Conservation (phyloP, 2,797 vertebrate genomes). For the Tolypeutes matacus region DNA sequence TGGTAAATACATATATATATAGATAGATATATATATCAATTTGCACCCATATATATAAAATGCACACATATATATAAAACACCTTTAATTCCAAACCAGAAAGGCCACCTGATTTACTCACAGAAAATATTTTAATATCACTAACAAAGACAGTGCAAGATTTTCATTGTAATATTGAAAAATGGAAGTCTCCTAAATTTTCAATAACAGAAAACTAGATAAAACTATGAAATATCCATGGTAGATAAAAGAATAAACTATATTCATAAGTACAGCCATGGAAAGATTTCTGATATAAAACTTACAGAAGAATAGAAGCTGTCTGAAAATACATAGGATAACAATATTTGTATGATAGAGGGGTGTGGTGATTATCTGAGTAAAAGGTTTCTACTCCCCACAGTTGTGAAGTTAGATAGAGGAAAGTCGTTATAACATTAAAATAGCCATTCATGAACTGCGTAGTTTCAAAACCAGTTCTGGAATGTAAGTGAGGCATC, state of each 20-base stretch:
- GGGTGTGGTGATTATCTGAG: neutral
- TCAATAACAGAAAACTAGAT: neutral
- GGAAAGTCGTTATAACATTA: neutral
- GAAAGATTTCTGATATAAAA: neutral
- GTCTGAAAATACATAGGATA: neutral
- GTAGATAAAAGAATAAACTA: neutral
- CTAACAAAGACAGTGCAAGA: neutral
- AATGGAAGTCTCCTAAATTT: neutral
- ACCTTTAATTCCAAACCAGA: neutral
- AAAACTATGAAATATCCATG: neutral
- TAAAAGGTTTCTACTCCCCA: neutral
- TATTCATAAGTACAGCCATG: neutral
- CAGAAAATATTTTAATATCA: neutral
- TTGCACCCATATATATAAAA: no score
- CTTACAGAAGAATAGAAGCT: neutral
- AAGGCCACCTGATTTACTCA: neutral
- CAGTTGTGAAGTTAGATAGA: neutral
- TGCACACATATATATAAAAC: no score
- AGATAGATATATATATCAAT: no score
- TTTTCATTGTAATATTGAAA: neutral
- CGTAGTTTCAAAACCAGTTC: constrained; percentile 9
- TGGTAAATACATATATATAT: neutral
- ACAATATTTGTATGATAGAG: neutral
- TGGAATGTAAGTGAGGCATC: neutral
- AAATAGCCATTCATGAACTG: neutral